phyloP scores from a whole-genome alignment of 2,888 invertebrate genomes.

The Nymphalis c-album region DNA sequence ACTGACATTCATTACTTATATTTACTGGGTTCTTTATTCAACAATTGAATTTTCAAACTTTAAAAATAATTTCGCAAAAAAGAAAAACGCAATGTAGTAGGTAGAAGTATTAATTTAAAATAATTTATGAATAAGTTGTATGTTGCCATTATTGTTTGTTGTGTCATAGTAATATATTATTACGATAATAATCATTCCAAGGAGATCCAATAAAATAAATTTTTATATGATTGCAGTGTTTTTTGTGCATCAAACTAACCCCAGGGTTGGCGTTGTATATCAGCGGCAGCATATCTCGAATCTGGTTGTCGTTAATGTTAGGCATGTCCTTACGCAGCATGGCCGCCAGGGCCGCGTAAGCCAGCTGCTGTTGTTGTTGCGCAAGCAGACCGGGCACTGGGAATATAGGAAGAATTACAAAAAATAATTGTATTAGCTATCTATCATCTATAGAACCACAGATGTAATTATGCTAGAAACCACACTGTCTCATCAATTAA shows the following conservation, averaged over 20 bases:
- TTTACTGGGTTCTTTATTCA: too few relatives aligned
- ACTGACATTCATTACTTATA: neutral
- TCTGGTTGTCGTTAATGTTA: constrained; percentile 81
- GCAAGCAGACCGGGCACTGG: constrained; percentile 59
- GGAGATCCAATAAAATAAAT: too few relatives aligned
- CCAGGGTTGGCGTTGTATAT: constrained; percentile 82
- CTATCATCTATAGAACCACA: too few relatives aligned
- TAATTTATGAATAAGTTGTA: too few relatives aligned
- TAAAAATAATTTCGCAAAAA: too few relatives aligned
- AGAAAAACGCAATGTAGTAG: too few relatives aligned
- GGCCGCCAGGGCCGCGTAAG: constrained; percentile 70
- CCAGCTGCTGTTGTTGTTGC: constrained; percentile 72
- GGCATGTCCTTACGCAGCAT: constrained; percentile 85
- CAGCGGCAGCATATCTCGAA: constrained; percentile 82
- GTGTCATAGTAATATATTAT: neutral
- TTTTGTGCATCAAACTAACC: constrained; percentile 47
- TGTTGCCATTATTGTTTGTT: neutral
- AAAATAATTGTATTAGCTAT: too few relatives aligned
- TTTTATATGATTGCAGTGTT: neutral
- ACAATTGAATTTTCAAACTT: too few relatives aligned
- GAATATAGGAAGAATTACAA: neutral
- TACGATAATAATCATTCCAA: too few relatives aligned
- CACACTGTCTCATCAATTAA: too few relatives aligned
- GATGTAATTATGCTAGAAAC: too few relatives aligned
- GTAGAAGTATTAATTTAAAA: too few relatives aligned